Percentiles rank a stretch among this genome's conserved stretches.
These are phyloP conservation scores for Callyntrura guangdongensis DNA, from an alignment of 2,888 invertebrate genomes.

Conservation along the genomic window DNA sequence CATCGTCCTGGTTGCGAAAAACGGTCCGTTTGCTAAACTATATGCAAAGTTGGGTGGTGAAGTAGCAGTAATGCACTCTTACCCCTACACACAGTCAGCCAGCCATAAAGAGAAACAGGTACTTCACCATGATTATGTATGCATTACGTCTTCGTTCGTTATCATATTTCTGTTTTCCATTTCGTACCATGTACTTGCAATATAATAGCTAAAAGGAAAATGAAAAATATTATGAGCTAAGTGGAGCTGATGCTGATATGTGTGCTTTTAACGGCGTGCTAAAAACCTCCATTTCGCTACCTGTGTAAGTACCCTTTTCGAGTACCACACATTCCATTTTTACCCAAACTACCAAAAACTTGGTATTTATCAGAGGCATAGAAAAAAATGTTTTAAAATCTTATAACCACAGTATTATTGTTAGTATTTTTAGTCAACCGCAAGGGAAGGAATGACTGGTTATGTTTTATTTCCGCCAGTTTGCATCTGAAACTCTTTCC, in stretches of 20 bases:
- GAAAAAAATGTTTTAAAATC: conserved; percentile 23
- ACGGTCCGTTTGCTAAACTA: neutral
- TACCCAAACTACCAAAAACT: neutral
- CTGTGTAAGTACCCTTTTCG: neutral
- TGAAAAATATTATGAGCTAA: conserved; percentile 50
- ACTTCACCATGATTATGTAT: conserved; percentile 55
- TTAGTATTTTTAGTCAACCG: too few species aligned
- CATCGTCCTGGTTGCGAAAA: neutral
- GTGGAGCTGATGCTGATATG: neutral
- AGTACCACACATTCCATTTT: neutral
- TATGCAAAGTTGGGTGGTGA: conserved; percentile 10
- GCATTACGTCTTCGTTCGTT: conserved; percentile 59
- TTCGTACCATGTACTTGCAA: conserved; percentile 31
- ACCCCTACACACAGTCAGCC: neutral
- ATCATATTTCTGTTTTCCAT: conserved; percentile 53
- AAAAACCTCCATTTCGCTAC: conserved; percentile 21
- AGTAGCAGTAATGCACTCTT: conserved; percentile 29
- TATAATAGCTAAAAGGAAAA: conserved; percentile 23
- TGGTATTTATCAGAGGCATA: neutral
- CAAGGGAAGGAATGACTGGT: too few species aligned
- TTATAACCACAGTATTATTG: neutral
- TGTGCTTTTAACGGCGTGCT: conserved; percentile 10
- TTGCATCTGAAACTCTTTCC: neutral
- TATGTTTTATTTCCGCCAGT: neutral
- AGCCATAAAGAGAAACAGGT: conserved; percentile 25